Evolutionary conservation across 2,888 invertebrate species (phyloP).

Genomic region (Acanthosepion lycidas): DNA sequence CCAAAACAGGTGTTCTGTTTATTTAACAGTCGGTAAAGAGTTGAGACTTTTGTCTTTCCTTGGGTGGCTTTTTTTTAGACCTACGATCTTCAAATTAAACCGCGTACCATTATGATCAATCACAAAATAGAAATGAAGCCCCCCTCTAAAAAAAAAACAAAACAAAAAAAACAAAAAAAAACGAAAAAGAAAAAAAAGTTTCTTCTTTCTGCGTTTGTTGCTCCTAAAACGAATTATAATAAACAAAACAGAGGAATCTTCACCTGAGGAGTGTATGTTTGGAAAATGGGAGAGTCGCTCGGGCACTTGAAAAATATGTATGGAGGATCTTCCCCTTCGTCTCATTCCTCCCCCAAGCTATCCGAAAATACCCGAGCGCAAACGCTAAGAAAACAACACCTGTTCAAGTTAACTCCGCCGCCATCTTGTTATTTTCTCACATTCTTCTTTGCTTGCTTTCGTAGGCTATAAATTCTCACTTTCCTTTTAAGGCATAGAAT

Average conservation of each 20-base stretch:
- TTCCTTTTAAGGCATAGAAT: background rate
- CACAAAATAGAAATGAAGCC: too few relatives aligned
- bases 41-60: too few relatives aligned
- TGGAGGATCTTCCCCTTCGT: background rate
- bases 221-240: background rate
- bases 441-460: background rate
- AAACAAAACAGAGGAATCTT: background rate
- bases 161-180: too few relatives aligned
- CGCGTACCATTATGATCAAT: too few relatives aligned
- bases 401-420: background rate
- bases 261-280: background rate
- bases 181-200: too few relatives aligned
- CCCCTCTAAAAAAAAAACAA: too few relatives aligned
- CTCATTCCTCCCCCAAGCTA: background rate
- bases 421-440: background rate
- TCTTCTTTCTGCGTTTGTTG: background rate
- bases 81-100: too few relatives aligned
- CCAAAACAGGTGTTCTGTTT: too few relatives aligned
- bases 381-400: background rate
- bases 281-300: background rate
- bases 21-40: too few relatives aligned
- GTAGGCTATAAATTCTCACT: background rate
- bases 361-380: background rate
- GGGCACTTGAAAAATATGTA: slow-evolving; percentile 8
- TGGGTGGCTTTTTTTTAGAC: too few relatives aligned